These are phyloP conservation scores for Pristis pectinata DNA, from an alignment of 2,797 vertebrate species.

Conservation along the genomic window DNA sequence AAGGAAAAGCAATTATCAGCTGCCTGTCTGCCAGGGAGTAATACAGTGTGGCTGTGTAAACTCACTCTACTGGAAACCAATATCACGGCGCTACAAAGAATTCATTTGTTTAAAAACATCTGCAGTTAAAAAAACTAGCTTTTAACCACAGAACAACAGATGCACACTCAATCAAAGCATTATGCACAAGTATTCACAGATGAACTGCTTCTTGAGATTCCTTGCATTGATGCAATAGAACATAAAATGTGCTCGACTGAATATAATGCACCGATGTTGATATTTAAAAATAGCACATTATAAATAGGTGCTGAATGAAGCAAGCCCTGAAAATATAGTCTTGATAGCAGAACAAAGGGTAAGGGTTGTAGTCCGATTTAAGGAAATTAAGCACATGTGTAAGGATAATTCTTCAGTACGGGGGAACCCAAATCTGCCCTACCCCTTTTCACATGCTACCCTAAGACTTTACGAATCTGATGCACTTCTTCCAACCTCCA, in stretches of 20 bases:
- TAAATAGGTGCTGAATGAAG: not conserved
- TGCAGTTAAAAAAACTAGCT: not conserved
- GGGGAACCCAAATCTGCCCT: too few species aligned
- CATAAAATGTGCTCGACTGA: not conserved
- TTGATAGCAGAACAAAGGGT: not conserved
- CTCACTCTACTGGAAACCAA: slow-evolving; percentile 23
- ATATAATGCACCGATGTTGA: too few species aligned
- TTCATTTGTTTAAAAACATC: slow-evolving; percentile 22
- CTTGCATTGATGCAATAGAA: not conserved
- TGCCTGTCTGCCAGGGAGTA: not conserved
- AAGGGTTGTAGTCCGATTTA: not conserved
- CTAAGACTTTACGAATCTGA: too few species aligned
- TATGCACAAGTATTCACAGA: not conserved
- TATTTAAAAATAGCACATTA: not conserved
- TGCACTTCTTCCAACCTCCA: too few species aligned
- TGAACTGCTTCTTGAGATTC: not conserved
- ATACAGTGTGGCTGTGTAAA: slow-evolving; percentile 26
- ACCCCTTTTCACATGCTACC: too few species aligned
- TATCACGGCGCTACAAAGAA: not conserved
- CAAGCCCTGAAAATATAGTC: not conserved
- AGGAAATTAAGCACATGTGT: not conserved
- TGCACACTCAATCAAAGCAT: not conserved
- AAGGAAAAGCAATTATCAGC: slow-evolving; percentile 36
- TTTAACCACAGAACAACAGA: not conserved
- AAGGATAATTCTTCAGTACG: too few species aligned